Base-by-base conservation (phyloP, 2,888 invertebrate genomes). In the Anoplius nigerrimus region DNA sequence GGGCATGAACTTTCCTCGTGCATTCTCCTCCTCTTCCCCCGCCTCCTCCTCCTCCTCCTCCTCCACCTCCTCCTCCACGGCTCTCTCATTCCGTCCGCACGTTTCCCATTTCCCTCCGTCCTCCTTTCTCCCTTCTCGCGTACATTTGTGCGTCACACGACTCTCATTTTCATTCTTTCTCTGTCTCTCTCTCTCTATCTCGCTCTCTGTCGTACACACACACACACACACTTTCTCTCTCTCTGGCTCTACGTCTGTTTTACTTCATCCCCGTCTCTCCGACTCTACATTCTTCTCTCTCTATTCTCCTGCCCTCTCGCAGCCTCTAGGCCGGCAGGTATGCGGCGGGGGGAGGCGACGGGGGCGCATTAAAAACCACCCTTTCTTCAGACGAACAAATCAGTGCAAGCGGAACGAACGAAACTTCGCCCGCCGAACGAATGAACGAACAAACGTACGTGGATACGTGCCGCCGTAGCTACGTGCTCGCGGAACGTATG, bases 381-480 rank as follows among this genome's bases (percentile, higher is more conserved):
- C 66, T 62, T 66, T 55, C 59, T 62, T 62, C 54, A 42, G 45
- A 71, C 80, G 82, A 81, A 80, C 82, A 76, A 82, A 84, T 84
- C 83, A 80, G 81, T 71, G 77, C 73, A 73, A 79, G 77, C 78
- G 70, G 75, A 82, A 80, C 75, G 72, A 76, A 78, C 70, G 75
- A 73, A 80, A 79, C 71, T 71, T 65, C 59, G 65, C 66, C 57
- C 65, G 62, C 43, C 60, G 56, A 69, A 58, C 62, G 64, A 56
- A 55, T 55, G 46, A 46, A 52, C 58, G 71, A 63, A 68, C 69
- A 62, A 66, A 72, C 48, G 4, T 48, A 48, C 48, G 20, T 48
- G 20, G 16, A 48, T 48, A 20, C 48, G 18, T 20, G 48, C 34
- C 34, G n/a, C 15, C 48, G 20, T 48, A 13, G 16, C 8, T 48